Evolutionary conservation across 2,113 vertebrate genomes (phyloP), one percentile per base, ranked within the genome.

Genomic region (Tachuris rubrigastra): DNA sequence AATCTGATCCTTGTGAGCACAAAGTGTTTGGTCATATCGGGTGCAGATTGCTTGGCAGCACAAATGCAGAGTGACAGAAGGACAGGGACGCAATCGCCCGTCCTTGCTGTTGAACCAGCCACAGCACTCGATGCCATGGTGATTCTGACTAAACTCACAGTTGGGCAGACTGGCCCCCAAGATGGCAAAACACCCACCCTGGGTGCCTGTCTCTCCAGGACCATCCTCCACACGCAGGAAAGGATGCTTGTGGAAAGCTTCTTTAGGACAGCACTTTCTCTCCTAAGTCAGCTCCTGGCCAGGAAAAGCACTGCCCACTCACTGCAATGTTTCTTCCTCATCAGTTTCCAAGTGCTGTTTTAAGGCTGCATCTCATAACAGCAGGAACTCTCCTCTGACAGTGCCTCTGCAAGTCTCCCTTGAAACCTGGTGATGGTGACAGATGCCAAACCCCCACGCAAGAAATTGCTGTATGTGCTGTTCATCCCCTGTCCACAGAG

Each of bases 51-150:
- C 30, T 58, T 4, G 59, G 79, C 79, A 78, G 89, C 21, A 59
- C 72, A 78, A 84, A 77, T 5, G 6, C 55, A 18, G 33, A 46
- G 76, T 14, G 76, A 59, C 83, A 93, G 68, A 20, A 55, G 83
- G 73, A 78, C 30, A 23, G 1, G 14, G 8, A 41, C 2, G 3
- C 33, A 9, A 9, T 5, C 11, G 24, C 58, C n/a, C 31, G 7
- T 41, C 74, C 53, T 52, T 6, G 49, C 78, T 79, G 84, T 37
- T 31, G 67, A 63, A 11, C 12, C 75, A 76, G 66, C 27, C 68
- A 1, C 4, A 3, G 17, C 1, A 2, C 52, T 53, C 2, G 0
- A 4, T 10, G 10, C 65, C 5, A 0, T 35, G 69, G 33, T 2
- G 2, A 8, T n/a, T 56, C 13, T 66, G 35, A 6, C 39, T 67